Base-by-base conservation (phyloP, 2,113 vertebrate genomes). In the Myotis lucifugus region DNA sequence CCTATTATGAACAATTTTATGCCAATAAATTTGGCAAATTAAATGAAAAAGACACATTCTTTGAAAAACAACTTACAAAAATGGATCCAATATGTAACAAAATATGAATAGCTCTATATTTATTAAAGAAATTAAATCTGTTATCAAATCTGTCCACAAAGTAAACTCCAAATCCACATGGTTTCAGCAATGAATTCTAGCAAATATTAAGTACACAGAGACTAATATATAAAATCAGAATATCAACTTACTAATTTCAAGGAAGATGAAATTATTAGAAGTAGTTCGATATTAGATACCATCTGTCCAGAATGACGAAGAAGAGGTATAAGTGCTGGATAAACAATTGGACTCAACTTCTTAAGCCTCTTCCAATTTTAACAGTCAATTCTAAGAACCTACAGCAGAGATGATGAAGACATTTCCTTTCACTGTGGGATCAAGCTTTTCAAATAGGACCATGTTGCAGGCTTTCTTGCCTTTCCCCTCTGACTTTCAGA, bases 31-130 rank as follows among this genome's bases (percentile, higher is more conserved):
- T 40, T 84, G 82, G 81, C 17, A 82, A 83, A 70, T 23, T 92
- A 82, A 84, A 84, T 82, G 34, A 73, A 95, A 84, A 82, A 54
- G 11, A 56, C 1, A 93, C 0, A 66, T 74, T 81, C 8, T 32
- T 95, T 94, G 27, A 93, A 83, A 91, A 88, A 88, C 13, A 89
- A 86, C 23, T 74, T 95, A 56, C 2, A 73, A 88, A 90, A 74
- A 50, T 32, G 6, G 66, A 92, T 27, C 34, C 29, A 88, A 78
- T 46, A 64, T 76, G 23, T 95, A 69, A 82, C 17, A 85, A 96
- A 85, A 90, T 91, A 78, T 37, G 46, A 61, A 95, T 23, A 81
- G 56, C 13, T 23, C 52, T 93, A 8, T 74, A 76, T 46, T 32
- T 94, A 81, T 40, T 61, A 87, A 88, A 73, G 46, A 93, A 86